Percentiles rank a stretch among this genome's conserved stretches.
phyloP scores from a whole-genome alignment of 2,888 invertebrate genomes.

The Ophion obscuratus region DNA sequence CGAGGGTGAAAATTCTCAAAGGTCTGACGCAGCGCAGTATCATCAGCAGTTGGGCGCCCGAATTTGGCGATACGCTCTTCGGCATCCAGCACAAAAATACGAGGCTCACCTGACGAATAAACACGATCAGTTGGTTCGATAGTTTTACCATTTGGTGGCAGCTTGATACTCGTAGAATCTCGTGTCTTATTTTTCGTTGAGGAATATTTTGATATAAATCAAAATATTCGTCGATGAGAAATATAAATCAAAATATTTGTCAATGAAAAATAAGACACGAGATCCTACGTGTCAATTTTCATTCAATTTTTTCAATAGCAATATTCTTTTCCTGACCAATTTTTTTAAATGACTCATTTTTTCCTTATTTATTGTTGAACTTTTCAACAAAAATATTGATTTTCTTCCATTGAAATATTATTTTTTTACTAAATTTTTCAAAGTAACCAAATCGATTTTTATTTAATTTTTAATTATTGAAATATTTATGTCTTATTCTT shows the following conservation, averaged over 20 bases:
- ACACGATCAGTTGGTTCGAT: background rate
- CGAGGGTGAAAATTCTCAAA: conserved; percentile 97
- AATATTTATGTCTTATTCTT: background rate
- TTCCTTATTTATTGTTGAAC: background rate
- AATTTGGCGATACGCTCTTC: conserved; percentile 94
- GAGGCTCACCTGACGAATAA: conserved; percentile 91
- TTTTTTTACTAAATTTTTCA: too few relatives aligned
- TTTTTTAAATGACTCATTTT: background rate
- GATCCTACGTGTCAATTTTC: background rate
- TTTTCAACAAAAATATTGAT: background rate
- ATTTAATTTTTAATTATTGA: too few relatives aligned
- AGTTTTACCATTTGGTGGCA: too few relatives aligned
- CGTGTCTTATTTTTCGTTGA: too few relatives aligned
- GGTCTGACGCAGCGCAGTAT: conserved; percentile 98
- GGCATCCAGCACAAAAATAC: conserved; percentile 99
- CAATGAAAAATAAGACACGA: too few relatives aligned
- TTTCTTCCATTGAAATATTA: background rate
- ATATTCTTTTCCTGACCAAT: background rate
- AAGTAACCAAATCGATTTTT: too few relatives aligned
- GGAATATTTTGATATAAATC: background rate
- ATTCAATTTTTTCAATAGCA: background rate
- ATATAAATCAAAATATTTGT: background rate
- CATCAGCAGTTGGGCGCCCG: conserved; percentile 97
- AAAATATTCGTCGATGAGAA: background rate
- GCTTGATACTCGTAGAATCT: too few relatives aligned